Evolutionary conservation across 92 coral and sea anemone species (phyloP).

Genomic region (Chrysogorgia sp.): DNA sequence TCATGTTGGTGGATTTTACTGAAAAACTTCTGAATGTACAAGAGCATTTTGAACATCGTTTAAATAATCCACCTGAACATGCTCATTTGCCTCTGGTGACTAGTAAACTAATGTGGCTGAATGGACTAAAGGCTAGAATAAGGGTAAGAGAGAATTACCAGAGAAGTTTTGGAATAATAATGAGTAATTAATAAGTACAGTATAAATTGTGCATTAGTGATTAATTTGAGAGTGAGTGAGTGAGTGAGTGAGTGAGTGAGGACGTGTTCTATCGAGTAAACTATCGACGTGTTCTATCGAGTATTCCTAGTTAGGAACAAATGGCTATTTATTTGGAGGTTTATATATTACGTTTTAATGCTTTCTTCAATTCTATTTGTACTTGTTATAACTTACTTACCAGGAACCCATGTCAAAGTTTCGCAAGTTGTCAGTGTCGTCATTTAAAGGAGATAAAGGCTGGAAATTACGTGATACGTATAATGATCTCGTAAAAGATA

Average conservation of each 20-base stretch:
- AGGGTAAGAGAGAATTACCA: slow-evolving; percentile 61
- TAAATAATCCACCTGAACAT: slow-evolving; percentile 78
- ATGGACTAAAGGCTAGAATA: slow-evolving; percentile 84
- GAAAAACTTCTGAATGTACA: slow-evolving; percentile 71
- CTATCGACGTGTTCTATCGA: too few species aligned
- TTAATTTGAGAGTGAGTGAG: too few species aligned
- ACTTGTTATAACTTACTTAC: neutral
- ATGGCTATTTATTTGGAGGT: too few species aligned
- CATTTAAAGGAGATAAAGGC: slow-evolving; percentile 95
- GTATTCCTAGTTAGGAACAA: neutral
- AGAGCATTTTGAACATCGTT: slow-evolving; percentile 68
- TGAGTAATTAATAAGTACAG: too few species aligned
- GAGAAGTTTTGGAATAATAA: neutral
- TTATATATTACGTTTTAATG: too few species aligned
- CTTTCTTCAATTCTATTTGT: too few species aligned
- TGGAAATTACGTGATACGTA: slow-evolving; percentile 91
- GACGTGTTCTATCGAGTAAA: too few species aligned
- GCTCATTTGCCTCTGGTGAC: slow-evolving; percentile 97
- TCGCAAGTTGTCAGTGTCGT: slow-evolving; percentile 84
- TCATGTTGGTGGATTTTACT: slow-evolving; percentile 80
- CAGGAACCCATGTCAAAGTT: slow-evolving; percentile 95
- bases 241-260: too few species aligned
- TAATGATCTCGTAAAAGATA: slow-evolving; percentile 85
- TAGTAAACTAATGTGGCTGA: slow-evolving; percentile 91
- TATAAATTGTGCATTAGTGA: too few species aligned